A percentile compares a stretch with the other conserved stretches of the same genome.
phyloP scores from a whole-genome alignment of 1,140 invertebrate species.

The Drosophila sproati region DNA sequence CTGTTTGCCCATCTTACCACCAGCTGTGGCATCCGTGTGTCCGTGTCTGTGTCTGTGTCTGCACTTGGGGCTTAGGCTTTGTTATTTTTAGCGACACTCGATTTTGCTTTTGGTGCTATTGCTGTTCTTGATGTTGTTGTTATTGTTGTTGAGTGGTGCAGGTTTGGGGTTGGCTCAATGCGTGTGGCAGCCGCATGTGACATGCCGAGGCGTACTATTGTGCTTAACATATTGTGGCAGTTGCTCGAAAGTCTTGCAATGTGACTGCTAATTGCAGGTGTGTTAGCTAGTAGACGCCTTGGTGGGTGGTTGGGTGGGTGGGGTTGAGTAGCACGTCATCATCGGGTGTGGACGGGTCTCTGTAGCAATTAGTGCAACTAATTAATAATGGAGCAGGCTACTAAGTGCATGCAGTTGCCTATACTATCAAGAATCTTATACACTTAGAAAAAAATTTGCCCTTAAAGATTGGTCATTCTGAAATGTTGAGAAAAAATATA shows the following conservation, averaged over 20 bases:
- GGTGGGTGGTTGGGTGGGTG: background rate
- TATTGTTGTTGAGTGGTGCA: too few species aligned
- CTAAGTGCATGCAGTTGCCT: conserved; percentile 18
- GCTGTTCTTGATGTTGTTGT: too few species aligned
- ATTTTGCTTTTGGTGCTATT: conserved; percentile 1
- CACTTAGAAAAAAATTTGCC: too few species aligned
- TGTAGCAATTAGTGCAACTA: conserved; percentile 48
- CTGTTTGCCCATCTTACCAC: conserved; percentile 28
- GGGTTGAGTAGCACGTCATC: background rate
- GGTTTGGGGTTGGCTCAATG: conserved; percentile 14
- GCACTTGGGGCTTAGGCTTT: conserved; percentile 49
- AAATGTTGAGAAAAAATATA: too few species aligned
- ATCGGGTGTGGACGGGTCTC: background rate
- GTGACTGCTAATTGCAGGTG: conserved; percentile 39
- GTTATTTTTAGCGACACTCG: conserved; percentile 57
- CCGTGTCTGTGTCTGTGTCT: conserved; percentile 14
- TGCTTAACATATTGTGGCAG: conserved; percentile 27
- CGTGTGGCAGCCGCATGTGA: conserved; percentile 51
- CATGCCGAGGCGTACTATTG: conserved; percentile 37
- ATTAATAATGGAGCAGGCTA: conserved; percentile 49
- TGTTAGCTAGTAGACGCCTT: background rate
- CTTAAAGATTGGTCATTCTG: too few species aligned
- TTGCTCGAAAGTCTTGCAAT: conserved; percentile 47
- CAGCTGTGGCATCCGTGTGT: conserved; percentile 25
- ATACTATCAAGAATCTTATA: too few species aligned